Conservation (phyloP, 1,140 invertebrate species). For the Zaprionus davidi region DNA sequence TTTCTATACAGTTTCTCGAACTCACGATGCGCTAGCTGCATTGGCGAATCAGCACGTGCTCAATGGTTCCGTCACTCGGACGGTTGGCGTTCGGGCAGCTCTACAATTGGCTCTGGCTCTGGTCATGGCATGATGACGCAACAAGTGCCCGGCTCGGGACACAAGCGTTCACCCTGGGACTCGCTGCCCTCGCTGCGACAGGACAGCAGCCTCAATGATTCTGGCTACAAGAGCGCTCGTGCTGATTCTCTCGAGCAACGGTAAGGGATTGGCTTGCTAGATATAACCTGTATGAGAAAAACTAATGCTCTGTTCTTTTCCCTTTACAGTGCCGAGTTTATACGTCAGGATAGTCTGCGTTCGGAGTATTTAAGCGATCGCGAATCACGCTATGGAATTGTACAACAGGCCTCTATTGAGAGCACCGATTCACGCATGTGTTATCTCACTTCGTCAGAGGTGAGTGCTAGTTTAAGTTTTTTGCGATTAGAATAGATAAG, state of each 20-base stretch:
- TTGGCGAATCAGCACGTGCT: constrained; percentile 92
- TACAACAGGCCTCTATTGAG: constrained; percentile 96
- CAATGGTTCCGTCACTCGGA: constrained; percentile 95
- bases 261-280: constrained; percentile 83
- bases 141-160: constrained; percentile 79
- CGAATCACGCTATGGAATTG: constrained; percentile 93
- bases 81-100: constrained; percentile 92
- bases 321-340: constrained; percentile 90
- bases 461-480: constrained; percentile 86
- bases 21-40: constrained; percentile 91
- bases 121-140: constrained; percentile 83
- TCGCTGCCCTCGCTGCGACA: constrained; percentile 92
- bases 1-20: constrained; percentile 85
- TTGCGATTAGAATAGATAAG: not conserved
- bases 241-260: constrained; percentile 94
- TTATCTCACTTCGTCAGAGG: constrained; percentile 97
- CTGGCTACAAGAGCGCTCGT: constrained; percentile 92
- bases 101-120: constrained; percentile 87
- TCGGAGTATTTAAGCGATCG: constrained; percentile 96
- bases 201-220: constrained; percentile 92
- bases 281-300: not conserved
- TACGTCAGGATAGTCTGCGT: constrained; percentile 94
- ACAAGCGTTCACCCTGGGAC: constrained; percentile 92
- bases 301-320: constrained; percentile 14
- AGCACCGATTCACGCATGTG: constrained; percentile 96